Evolutionary conservation across 1,140 invertebrate species (phyloP).

Genomic region (Drosophila lini): DNA sequence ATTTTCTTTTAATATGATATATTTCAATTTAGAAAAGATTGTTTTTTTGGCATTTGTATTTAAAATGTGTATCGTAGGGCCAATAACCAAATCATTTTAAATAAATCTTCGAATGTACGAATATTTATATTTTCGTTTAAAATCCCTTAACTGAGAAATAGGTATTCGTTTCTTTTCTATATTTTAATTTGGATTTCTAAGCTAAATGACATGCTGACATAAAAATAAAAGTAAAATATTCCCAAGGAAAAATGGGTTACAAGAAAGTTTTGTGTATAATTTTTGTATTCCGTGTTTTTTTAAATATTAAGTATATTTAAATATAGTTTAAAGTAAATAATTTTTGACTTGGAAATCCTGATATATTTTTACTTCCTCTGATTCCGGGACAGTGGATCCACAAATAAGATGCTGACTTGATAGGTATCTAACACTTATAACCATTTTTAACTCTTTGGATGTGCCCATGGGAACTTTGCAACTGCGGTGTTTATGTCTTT

Average conservation of each 20-base stretch:
- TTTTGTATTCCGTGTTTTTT: neutral
- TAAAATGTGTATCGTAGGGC: neutral
- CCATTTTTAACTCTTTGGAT: neutral
- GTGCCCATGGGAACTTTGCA: constrained; percentile 69
- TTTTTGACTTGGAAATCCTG: neutral
- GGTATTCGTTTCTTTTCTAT: constrained; percentile 24
- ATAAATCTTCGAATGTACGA: neutral
- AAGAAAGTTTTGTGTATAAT: neutral
- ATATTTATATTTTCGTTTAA: no score
- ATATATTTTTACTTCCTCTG: neutral
- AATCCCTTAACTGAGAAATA: neutral
- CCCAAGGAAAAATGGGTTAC: neutral
- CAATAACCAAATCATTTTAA: neutral
- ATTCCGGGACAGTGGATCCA: neutral
- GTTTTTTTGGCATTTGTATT: neutral
- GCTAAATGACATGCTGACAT: constrained; percentile 56
- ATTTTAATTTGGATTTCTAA: constrained; percentile 39
- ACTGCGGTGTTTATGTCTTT: constrained; percentile 14
- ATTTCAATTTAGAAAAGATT: neutral
- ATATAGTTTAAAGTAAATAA: neutral
- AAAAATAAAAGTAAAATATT: constrained; percentile 23
- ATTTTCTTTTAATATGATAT: neutral
- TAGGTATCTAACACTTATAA: no score
- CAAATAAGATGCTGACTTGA: neutral
- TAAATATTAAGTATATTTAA: constrained; percentile 21